Percentiles rank a stretch among this genome's conserved stretches.
Conservation (phyloP, 2,113 vertebrate genomes). For the Aix galericulata region DNA sequence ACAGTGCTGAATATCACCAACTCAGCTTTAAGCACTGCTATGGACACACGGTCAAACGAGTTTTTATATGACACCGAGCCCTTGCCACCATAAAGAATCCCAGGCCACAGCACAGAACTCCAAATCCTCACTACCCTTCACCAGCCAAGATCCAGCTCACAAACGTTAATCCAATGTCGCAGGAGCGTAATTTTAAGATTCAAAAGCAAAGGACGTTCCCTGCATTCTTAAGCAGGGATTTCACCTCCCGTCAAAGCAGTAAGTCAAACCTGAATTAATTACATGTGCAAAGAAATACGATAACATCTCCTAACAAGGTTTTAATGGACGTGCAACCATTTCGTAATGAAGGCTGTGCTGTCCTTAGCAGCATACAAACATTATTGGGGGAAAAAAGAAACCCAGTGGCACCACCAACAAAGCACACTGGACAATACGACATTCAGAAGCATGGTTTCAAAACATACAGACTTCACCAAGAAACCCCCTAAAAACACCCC, state of each 20-base stretch:
- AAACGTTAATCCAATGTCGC: neutral
- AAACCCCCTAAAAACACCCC: neutral
- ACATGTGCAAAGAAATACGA: neutral
- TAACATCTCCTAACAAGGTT: conserved; percentile 35
- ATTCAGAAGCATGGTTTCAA: neutral
- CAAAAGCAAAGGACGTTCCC: neutral
- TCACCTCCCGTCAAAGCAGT: neutral
- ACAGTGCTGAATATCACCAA: neutral
- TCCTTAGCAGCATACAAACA: neutral
- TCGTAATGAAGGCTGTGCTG: neutral
- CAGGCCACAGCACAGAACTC: neutral
- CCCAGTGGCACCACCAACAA: neutral
- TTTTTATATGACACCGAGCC: neutral
- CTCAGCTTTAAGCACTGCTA: neutral
- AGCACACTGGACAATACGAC: neutral
- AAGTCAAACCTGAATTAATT: conserved; percentile 47
- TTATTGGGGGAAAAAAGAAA: neutral
- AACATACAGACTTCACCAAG: neutral
- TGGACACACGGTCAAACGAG: neutral
- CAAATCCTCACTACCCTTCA: neutral
- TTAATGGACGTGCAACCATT: neutral
- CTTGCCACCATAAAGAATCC: neutral
- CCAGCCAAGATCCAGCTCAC: neutral
- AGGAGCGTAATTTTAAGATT: neutral
- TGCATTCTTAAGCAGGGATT: neutral